A percentile compares a stretch with the other conserved stretches of the same genome.
Evolutionary conservation across 2,797 vertebrate genomes (phyloP).

Genomic region (Hirundo rustica): DNA sequence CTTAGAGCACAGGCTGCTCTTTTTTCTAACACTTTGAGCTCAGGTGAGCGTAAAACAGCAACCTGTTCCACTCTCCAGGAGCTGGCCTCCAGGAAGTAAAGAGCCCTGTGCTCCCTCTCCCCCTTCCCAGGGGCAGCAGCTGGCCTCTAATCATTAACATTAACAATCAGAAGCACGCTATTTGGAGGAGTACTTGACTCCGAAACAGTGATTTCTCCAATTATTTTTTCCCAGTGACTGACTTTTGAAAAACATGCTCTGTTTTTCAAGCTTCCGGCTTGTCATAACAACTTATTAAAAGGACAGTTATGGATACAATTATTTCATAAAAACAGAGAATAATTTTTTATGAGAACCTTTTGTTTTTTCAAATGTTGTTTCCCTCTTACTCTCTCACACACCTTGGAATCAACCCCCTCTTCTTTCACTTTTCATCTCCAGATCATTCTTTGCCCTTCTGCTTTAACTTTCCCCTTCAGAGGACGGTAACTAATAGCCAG

Average conservation of each 20-base stretch:
- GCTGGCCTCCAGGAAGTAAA: not conserved
- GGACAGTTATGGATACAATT: not conserved
- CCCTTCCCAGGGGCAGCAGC: not conserved
- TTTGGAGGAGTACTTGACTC: constrained; percentile 3
- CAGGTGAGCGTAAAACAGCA: not conserved
- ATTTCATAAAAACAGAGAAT: constrained; percentile 9
- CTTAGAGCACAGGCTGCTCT: not conserved
- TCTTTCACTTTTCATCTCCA: constrained; percentile 5
- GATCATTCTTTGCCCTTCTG: constrained; percentile 39
- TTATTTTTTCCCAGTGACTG: constrained; percentile 27
- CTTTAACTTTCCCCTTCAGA: constrained; percentile 64
- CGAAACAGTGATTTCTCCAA: constrained; percentile 23
- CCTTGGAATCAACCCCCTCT: not conserved
- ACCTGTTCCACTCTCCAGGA: not conserved
- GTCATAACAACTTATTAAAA: not conserved
- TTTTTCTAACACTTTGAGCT: not conserved
- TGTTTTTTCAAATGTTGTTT: not conserved
- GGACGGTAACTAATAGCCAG: constrained; percentile 50
- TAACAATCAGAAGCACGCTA: not conserved
- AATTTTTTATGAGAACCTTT: not conserved
- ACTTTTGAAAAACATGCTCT: constrained; percentile 32
- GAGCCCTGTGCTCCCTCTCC: not conserved
- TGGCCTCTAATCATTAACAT: not conserved
- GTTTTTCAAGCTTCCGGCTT: not conserved
- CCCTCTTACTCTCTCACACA: not conserved